Percentiles rank a stretch among this genome's conserved stretches.
Conservation (phyloP, 2,797 vertebrate species). For the Macropus fuliginosus region DNA sequence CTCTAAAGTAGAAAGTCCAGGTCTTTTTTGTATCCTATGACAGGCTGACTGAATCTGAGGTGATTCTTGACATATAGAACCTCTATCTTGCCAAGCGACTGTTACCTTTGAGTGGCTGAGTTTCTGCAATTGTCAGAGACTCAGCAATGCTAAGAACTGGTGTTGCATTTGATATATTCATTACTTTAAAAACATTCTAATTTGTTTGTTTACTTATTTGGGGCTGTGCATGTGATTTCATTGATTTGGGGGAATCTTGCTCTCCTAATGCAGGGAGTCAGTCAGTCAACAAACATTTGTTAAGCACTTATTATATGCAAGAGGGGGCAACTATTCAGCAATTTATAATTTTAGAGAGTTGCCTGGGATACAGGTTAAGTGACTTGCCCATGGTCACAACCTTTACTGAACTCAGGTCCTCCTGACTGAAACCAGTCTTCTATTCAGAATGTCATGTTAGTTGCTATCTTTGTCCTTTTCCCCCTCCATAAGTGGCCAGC, state of each 20-base stretch:
- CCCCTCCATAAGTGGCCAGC: not conserved
- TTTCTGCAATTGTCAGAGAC: not conserved
- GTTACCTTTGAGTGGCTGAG: not conserved
- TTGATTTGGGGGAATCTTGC: not conserved
- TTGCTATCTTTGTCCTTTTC: not conserved
- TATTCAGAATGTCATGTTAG: not conserved
- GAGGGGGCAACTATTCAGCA: not conserved
- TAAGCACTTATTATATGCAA: not conserved
- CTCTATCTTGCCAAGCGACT: not conserved
- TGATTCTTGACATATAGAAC: not conserved
- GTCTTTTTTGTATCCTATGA: not conserved
- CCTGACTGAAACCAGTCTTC: not conserved
- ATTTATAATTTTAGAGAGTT: not conserved
- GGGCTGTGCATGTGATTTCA: not conserved
- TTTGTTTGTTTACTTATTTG: not conserved
- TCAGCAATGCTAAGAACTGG: not conserved
- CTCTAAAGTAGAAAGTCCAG: constrained; percentile 5
- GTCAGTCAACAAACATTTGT: not conserved
- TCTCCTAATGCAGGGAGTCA: not conserved
- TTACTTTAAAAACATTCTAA: not conserved
- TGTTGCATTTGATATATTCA: not conserved
- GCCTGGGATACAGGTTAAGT: not conserved
- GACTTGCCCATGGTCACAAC: not conserved
- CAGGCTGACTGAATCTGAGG: not conserved
- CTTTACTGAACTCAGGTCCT: not conserved